Percentiles rank a stretch among this genome's conserved stretches.
These are phyloP conservation scores for Carollia perspicillata DNA, from an alignment of 2,113 vertebrate species.

Conservation along the genomic window DNA sequence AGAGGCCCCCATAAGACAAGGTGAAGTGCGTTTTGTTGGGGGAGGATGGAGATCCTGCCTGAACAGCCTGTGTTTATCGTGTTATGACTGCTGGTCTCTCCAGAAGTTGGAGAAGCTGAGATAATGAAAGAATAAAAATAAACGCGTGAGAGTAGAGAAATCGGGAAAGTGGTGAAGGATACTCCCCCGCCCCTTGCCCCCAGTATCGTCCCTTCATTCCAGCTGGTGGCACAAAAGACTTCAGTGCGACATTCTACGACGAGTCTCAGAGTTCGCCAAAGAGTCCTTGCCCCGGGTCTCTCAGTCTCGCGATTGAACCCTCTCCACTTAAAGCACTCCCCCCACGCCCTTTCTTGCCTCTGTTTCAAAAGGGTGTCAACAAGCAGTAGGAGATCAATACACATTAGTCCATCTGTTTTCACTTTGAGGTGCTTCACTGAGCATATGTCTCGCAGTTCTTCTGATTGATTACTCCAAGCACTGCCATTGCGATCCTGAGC, in stretches of 20 bases:
- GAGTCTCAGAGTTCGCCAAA: background rate
- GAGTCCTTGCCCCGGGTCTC: background rate
- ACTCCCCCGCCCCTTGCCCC: background rate
- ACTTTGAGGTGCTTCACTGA: conserved; percentile 39
- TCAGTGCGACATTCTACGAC: background rate
- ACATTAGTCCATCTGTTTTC: conserved; percentile 74
- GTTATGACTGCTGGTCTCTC: background rate
- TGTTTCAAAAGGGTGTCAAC: conserved; percentile 60
- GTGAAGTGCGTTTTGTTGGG: rapidly evolving
- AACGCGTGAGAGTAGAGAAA: background rate
- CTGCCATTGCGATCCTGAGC: background rate
- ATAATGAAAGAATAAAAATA: background rate
- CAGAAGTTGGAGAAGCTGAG: background rate
- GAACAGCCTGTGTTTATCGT: background rate
- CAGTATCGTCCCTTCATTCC: background rate
- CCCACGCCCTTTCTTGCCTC: background rate
- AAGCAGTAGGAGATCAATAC: conserved; percentile 63
- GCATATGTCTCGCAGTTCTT: conserved; percentile 33
- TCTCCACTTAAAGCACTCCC: background rate
- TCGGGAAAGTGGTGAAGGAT: background rate
- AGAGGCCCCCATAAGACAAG: background rate
- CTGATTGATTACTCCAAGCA: background rate
- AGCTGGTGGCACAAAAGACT: background rate
- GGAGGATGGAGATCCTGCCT: background rate
- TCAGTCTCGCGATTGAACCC: background rate